Base-by-base conservation (phyloP, 2,888 invertebrate genomes). In the Ecdyonurus torrentis region DNA sequence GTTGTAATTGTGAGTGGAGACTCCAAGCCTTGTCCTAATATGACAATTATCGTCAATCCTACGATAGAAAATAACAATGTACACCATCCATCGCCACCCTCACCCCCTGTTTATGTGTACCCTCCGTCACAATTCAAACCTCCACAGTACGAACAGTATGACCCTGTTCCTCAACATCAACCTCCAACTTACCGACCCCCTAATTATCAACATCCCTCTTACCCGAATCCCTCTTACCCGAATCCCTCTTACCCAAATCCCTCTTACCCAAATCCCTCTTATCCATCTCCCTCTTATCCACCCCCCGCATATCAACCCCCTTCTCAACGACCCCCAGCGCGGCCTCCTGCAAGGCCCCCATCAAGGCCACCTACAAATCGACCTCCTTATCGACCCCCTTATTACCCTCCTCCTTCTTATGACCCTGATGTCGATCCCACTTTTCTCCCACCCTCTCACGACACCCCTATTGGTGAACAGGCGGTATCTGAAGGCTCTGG, bases 31-130 rank as follows among this genome's bases (percentile, higher is more conserved):
- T 55, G 55, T 20, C 10, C 10, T 22, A 55, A 55, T 20, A 22
- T 55, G 55, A 55, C 55, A n/a, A 22, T 55, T n/a, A 55, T 55
- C n/a, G 55, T 55, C n/a, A 55, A 22, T 55, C 55, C 55, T 5
- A 55, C 55, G 3, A 55, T 55, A n/a, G 22, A 5, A 5, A 55
- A 55, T 22, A 55, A 7, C 10, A 55, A 55, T 20, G 20, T 55
- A 20, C 55, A 55, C 5, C 5, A 20, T 55, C 5, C 22, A 20
- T n/a, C 20, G 20, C 3, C 55, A 5, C 55, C 55, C 3, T 22
- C 55, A 55, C 55, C 55, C 10, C 7, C 19, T 37, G 15, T n/a
- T n/a, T n/a, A n/a, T n/a, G n/a, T n/a, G n/a, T n/a, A n/a, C n/a
- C n/a, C n/a, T n/a, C n/a, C n/a, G n/a, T n/a, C n/a, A n/a, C n/a